Evolutionary conservation across 2,888 invertebrate species (phyloP).

Genomic region (Nomada goodeniana): DNA sequence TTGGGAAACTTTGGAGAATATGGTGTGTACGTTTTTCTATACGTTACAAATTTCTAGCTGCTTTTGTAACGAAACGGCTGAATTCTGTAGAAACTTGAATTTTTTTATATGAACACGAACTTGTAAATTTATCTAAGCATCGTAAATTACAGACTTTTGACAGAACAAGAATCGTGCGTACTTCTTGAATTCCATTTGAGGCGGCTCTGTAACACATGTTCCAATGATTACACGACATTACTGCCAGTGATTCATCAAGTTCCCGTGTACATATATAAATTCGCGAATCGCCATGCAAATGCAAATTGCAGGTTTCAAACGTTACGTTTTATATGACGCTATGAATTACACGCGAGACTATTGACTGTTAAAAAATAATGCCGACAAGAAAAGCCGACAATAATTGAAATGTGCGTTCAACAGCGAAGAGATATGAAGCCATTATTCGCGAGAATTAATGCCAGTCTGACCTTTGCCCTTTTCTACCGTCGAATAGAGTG

Average conservation of each 20-base stretch:
- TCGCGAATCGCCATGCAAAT: conserved; percentile 17
- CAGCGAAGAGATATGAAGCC: conserved; percentile 41
- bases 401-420: conserved; percentile 46
- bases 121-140: no score
- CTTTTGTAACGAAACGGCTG: no score
- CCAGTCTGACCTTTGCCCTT: conserved; percentile 38
- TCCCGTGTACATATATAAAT: conserved; percentile 25
- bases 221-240: conserved; percentile 21
- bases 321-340: conserved; percentile 26
- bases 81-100: no score
- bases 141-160: neutral
- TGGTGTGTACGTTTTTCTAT: no score
- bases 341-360: conserved; percentile 39
- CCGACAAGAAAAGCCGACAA: conserved; percentile 41
- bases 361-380: conserved; percentile 24
- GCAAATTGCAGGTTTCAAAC: conserved; percentile 16
- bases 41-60: no score
- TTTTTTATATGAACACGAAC: no score
- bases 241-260: conserved; percentile 45
- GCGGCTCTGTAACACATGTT: conserved; percentile 3
- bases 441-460: conserved; percentile 45
- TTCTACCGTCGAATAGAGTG: conserved; percentile 20
- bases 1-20: no score
- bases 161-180: neutral
- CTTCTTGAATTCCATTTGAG: neutral